phyloP scores from a whole-genome alignment of 2,888 invertebrate species.

The Netelia virgata region DNA sequence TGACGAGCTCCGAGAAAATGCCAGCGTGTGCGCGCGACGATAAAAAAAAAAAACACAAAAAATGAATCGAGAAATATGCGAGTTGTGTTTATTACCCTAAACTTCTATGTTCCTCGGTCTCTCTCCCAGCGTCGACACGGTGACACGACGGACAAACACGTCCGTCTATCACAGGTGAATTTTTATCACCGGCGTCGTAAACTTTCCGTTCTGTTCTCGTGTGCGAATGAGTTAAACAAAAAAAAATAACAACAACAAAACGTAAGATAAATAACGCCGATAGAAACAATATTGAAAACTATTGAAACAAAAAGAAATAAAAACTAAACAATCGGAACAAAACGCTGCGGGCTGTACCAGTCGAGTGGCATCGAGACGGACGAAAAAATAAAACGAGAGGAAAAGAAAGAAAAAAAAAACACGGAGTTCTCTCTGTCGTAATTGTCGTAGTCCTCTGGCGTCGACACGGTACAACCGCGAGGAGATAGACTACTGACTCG shows the following conservation, averaged over 20 bases:
- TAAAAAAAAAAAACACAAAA: too few species aligned
- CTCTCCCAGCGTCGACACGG: neutral
- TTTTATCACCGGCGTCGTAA: constrained; percentile 28
- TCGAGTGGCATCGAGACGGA: constrained; percentile 19
- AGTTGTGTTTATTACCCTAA: neutral
- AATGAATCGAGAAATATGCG: neutral
- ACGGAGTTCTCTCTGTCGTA: neutral
- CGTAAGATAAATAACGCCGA: constrained; percentile 12
- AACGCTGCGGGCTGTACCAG: constrained; percentile 22
- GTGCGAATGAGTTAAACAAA: neutral
- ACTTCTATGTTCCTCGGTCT: neutral
- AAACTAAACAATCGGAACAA: constrained; percentile 12
- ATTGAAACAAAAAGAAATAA: neutral
- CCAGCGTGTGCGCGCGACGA: too few species aligned
- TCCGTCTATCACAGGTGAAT: neutral
- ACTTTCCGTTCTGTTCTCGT: neutral
- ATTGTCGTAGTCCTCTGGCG: neutral
- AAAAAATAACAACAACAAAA: neutral
- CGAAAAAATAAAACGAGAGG: neutral
- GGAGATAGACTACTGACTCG: constrained; percentile 58
- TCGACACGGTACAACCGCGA: constrained; percentile 44
- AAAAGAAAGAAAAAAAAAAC: constrained; percentile 6
- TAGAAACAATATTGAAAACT: constrained; percentile 1
- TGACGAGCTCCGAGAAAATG: too few species aligned
- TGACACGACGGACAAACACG: neutral